phyloP scores from a whole-genome alignment of 2,113 vertebrate species.

The Aplodontia rufa region DNA sequence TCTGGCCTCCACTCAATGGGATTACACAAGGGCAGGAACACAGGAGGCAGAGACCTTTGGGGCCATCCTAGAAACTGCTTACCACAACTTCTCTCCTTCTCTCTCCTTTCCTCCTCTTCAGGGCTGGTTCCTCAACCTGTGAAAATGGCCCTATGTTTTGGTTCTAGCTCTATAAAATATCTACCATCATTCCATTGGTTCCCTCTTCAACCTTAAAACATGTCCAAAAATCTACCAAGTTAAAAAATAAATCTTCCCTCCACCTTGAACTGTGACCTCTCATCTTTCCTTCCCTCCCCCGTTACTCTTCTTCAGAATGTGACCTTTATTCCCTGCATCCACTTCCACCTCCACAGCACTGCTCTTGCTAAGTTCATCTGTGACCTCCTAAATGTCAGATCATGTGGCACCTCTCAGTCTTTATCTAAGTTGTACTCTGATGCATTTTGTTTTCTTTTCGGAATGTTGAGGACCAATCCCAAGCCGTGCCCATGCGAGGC shows the following conservation, averaged over 20 bases:
- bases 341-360: constrained; percentile 36
- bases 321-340: constrained; percentile 56
- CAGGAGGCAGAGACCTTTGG: neutral
- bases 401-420: neutral
- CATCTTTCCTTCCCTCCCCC: neutral
- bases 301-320: constrained; percentile 44
- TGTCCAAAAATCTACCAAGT: neutral
- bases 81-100: neutral
- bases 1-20: neutral
- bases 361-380: constrained; percentile 30
- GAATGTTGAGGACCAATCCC: neutral
- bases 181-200: neutral
- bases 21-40: neutral
- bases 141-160: neutral
- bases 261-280: neutral
- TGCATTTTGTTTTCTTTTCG: neutral
- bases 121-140: neutral
- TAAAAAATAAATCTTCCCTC: constrained; percentile 39
- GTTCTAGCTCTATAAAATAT: neutral
- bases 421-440: neutral
- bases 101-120: neutral
- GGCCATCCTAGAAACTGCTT: neutral
- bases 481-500: neutral
- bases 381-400: constrained; percentile 55
- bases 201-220: neutral